Percentiles rank a stretch among this genome's conserved stretches.
phyloP scores from a whole-genome alignment of 1,140 invertebrate species.

The Philaenus spumarius region DNA sequence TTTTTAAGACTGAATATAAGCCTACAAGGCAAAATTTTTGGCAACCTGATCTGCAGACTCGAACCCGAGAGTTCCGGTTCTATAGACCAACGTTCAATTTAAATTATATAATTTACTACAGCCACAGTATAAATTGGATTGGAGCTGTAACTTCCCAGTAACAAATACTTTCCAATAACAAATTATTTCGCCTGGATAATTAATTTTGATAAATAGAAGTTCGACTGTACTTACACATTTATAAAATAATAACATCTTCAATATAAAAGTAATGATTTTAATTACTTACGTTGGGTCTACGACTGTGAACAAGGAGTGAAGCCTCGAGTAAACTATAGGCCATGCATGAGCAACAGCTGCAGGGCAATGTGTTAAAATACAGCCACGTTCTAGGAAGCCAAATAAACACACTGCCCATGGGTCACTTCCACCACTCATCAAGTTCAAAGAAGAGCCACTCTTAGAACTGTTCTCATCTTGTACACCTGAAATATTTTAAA shows the following conservation, averaged over 20 bases:
- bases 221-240: background rate
- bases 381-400: conserved; percentile 70
- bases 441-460: conserved; percentile 46
- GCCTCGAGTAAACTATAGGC: conserved; percentile 88
- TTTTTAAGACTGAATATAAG: too few species aligned
- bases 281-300: conserved; percentile 87
- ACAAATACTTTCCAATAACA: too few species aligned
- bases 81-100: too few species aligned
- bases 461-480: conserved; percentile 58
- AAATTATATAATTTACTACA: too few species aligned
- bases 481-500: conserved; percentile 48
- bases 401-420: conserved; percentile 86
- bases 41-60: too few species aligned
- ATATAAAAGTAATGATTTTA: background rate
- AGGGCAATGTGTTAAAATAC: conserved; percentile 73
- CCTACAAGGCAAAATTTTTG: too few species aligned
- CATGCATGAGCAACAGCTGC: conserved; percentile 83
- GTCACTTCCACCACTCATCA: conserved; percentile 48
- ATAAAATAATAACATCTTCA: conserved; percentile 5
- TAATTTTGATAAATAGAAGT: background rate
- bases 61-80: too few species aligned
- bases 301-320: conserved; percentile 83
- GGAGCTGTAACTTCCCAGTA: too few species aligned
- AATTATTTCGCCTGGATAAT: too few species aligned
- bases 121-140: too few species aligned